Evolutionary conservation across 2,888 invertebrate genomes (phyloP).

Genomic region (Margaritifera margaritifera): DNA sequence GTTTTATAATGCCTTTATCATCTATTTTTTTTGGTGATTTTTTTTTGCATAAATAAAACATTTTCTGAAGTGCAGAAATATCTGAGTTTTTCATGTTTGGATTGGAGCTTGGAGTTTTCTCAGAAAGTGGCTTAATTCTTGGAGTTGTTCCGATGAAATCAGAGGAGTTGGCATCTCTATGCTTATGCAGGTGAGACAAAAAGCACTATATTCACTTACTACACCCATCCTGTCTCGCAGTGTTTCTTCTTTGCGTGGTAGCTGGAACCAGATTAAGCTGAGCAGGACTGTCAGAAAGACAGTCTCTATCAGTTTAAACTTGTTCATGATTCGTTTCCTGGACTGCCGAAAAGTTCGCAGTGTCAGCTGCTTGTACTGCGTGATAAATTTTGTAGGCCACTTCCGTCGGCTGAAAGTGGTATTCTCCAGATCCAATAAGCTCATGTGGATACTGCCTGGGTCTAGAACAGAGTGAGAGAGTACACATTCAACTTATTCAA

Average conservation of each 20-base stretch:
- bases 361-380: constrained; percentile 82
- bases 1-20: too few relatives aligned
- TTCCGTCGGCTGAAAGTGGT: constrained; percentile 53
- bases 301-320: constrained; percentile 83
- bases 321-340: constrained; percentile 83
- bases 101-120: too few relatives aligned
- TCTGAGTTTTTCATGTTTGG: too few relatives aligned
- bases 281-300: constrained; percentile 76
- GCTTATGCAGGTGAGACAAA: neutral
- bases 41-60: too few relatives aligned
- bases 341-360: constrained; percentile 79
- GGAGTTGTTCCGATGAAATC: too few relatives aligned
- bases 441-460: constrained; percentile 29
- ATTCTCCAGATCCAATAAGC: constrained; percentile 22
- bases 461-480: constrained; percentile 5
- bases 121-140: too few relatives aligned
- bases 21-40: too few relatives aligned
- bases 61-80: too few relatives aligned
- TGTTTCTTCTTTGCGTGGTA: constrained; percentile 83
- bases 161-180: too few relatives aligned
- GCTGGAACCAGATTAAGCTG: constrained; percentile 85
- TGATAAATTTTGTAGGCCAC: constrained; percentile 86
- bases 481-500: too few relatives aligned
- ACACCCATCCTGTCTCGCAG: constrained; percentile 86
- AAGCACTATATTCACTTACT: constrained; percentile 50